Base-by-base conservation (phyloP, 2,888 invertebrate genomes). In the Acanthosepion pharaonis region DNA sequence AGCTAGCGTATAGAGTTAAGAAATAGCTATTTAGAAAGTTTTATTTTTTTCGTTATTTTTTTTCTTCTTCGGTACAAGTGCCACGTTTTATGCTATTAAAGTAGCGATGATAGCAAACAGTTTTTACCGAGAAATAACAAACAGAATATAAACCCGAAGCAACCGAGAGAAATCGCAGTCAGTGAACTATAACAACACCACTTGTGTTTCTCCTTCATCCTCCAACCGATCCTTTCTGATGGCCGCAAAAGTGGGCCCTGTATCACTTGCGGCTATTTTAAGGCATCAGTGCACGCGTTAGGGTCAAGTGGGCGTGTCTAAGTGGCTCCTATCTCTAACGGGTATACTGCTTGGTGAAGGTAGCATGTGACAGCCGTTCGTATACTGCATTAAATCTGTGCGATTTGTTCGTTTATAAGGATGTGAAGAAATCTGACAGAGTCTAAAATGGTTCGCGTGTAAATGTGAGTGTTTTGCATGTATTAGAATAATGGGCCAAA, bases 281-380 rank as follows among this genome's bases (percentile, higher is more conserved):
- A 78, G n/a, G 78, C 78, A 78, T 78, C 78, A 78, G 33, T 33
- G 78, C 78, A 78, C 78, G 33, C 78, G 78, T n/a, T 78, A 78
- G 78, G 78, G 78, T 78, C 78, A 78, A 78, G 78, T 78, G 78
- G 78, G 78, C 78, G 78, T 78, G 33, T 78, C 78, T 78, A 78
- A 78, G 78, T 33, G 78, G n/a, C 78, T 78, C 78, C 78, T 15
- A n/a, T n/a, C 78, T 78, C n/a, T 78, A 15, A 33, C 11, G 78
- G 15, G 78, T 4, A 33, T 15, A 78, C 78, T 78, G 78, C n/a
- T 15, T 78, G n/a, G 78, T 78, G 78, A 33, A 78, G 78, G 78
- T 78, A 11, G 78, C 15, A n/a, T 78, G 78, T 33, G 78, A n/a
- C 33, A 33, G 78, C 78, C 78, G 78, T 78, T 78, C n/a, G n/a